Conservation (phyloP, 2,888 invertebrate species). For the Siphlonurus alternatus region DNA sequence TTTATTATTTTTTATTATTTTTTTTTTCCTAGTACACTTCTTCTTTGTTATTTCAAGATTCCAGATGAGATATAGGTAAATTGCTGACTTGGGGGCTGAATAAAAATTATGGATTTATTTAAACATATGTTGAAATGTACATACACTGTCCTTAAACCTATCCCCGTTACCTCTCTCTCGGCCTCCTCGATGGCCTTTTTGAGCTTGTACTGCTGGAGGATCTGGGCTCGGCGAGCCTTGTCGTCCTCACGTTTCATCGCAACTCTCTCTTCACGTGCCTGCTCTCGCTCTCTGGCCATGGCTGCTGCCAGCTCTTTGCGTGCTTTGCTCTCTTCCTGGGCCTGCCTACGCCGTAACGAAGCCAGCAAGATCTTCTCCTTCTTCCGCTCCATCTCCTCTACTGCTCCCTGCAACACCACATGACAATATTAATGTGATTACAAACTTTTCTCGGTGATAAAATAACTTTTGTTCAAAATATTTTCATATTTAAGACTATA, state of each 20-base stretch:
- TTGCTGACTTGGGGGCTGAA: too few relatives aligned
- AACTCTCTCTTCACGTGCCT: conserved; percentile 57
- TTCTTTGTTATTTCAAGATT: too few relatives aligned
- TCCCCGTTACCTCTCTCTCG: conserved; percentile 40
- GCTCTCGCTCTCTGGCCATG: conserved; percentile 56
- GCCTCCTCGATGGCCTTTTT: conserved; percentile 89
- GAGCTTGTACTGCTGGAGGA: conserved; percentile 82
- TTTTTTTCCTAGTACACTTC: too few relatives aligned
- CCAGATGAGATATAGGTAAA: too few relatives aligned
- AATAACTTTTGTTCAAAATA: conserved; percentile 13
- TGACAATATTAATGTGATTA: conserved; percentile 8
- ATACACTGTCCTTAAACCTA: too few relatives aligned
- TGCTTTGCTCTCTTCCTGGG: conserved; percentile 73
- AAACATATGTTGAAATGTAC: too few relatives aligned
- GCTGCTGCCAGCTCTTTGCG: conserved; percentile 69
- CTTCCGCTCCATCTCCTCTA: conserved; percentile 83
- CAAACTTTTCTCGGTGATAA: conserved; percentile 14
- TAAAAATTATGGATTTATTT: too few relatives aligned
- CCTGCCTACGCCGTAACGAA: conserved; percentile 76
- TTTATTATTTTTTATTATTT: too few relatives aligned
- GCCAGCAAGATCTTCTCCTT: conserved; percentile 81
- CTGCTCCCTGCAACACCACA: conserved; percentile 41
- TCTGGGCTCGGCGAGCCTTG: conserved; percentile 66
- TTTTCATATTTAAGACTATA: too few relatives aligned
- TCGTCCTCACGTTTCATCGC: conserved; percentile 59